Percentiles rank a stretch among this genome's conserved stretches.
phyloP scores from a whole-genome alignment of 2,797 vertebrate species.

The Myotis planiceps region DNA sequence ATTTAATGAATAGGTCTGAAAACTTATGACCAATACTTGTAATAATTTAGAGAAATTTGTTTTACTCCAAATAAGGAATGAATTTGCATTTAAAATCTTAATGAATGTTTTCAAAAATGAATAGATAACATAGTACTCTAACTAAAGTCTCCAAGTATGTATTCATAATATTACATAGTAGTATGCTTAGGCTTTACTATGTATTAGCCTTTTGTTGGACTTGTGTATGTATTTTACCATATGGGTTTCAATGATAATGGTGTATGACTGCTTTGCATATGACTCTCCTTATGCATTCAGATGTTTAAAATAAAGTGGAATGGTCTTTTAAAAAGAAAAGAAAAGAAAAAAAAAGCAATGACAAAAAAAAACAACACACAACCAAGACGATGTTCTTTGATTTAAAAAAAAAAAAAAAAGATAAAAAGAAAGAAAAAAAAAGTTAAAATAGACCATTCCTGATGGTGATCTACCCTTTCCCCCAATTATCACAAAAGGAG shows the following conservation, averaged over 20 bases:
- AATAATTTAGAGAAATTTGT: conserved; percentile 89
- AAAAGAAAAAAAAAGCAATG: conserved; percentile 35
- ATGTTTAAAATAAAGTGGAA: conserved; percentile 99
- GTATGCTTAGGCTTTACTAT: conserved; percentile 94
- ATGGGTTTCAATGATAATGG: conserved; percentile 95
- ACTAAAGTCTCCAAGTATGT: conserved; percentile 89
- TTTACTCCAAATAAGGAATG: conserved; percentile 90
- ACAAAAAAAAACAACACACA: conserved; percentile 84
- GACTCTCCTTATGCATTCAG: conserved; percentile 93
- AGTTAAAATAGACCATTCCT: conserved; percentile 90
- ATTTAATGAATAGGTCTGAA: conserved; percentile 90
- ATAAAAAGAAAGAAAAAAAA: conserved; percentile 18
- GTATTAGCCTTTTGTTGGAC: conserved; percentile 93
- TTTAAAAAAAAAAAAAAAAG: conserved; percentile 75
- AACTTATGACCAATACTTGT: conserved; percentile 88
- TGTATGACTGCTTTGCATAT: conserved; percentile 98
- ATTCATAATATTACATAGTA: conserved; percentile 92
- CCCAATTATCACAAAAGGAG: conserved; percentile 93
- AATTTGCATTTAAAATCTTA: conserved; percentile 91
- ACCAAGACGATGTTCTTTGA: conserved; percentile 82
- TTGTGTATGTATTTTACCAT: conserved; percentile 99
- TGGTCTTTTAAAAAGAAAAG: conserved; percentile 91
- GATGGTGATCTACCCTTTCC: conserved; percentile 86
- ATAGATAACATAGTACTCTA: conserved; percentile 90
- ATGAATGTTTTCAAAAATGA: conserved; percentile 90